These are phyloP conservation scores for Stenichneumon culpator DNA, from an alignment of 2,888 invertebrate species.

Conservation along the genomic window DNA sequence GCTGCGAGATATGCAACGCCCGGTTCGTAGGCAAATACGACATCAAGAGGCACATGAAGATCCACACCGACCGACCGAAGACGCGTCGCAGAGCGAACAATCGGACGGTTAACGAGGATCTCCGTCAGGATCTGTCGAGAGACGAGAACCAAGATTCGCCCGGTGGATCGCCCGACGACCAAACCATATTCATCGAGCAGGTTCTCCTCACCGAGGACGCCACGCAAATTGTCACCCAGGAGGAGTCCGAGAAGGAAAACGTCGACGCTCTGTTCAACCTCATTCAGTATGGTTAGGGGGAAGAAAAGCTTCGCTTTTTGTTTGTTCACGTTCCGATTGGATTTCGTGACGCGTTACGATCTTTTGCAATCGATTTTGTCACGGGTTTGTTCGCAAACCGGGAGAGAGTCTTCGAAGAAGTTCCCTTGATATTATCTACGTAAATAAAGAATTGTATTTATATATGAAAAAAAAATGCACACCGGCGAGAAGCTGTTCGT, in stretches of 20 bases:
- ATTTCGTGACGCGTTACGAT: background rate
- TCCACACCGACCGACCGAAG: slow-evolving; percentile 78
- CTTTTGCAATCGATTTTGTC: background rate
- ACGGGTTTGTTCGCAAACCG: background rate
- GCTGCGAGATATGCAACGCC: slow-evolving; percentile 80
- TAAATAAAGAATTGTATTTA: slow-evolving; percentile 43
- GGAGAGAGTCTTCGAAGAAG: slow-evolving; percentile 5
- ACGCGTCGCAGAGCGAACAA: slow-evolving; percentile 68
- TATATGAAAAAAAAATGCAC: slow-evolving; percentile 68
- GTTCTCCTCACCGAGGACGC: slow-evolving; percentile 78
- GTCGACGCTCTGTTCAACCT: slow-evolving; percentile 81
- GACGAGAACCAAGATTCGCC: slow-evolving; percentile 46
- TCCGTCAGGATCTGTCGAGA: slow-evolving; percentile 44
- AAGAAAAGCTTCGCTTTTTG: background rate
- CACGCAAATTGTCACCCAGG: slow-evolving; percentile 74
- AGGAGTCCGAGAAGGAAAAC: slow-evolving; percentile 82
- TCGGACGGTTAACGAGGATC: slow-evolving; percentile 34
- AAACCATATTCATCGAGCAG: slow-evolving; percentile 78
- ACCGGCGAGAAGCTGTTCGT: slow-evolving; percentile 83
- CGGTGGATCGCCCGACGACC: background rate
- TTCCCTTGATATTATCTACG: slow-evolving; percentile 2
- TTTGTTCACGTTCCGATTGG: background rate
- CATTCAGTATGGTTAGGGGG: slow-evolving; percentile 77
- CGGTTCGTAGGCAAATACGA: slow-evolving; percentile 83
- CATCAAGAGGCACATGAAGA: slow-evolving; percentile 81